Conservation (phyloP, 1,140 invertebrate species). For the Zaprionus taronus region DNA sequence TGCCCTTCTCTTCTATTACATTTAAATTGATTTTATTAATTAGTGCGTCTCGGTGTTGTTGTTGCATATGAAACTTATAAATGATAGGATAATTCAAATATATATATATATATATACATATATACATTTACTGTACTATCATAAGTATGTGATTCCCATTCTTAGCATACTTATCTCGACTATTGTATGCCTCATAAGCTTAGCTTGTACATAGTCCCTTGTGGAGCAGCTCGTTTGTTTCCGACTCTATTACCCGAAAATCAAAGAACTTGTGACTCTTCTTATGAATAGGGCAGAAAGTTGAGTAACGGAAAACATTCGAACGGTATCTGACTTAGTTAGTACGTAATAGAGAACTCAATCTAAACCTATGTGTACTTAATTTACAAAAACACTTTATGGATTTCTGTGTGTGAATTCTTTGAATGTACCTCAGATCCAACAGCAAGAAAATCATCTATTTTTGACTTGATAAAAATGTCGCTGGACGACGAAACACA, state of each 20-base stretch:
- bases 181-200: conserved; percentile 26
- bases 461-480: conserved; percentile 66
- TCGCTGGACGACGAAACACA: conserved; percentile 70
- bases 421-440: not conserved
- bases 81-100: not conserved
- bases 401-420: conserved; percentile 8
- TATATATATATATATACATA: conserved; percentile 17
- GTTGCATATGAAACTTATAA: conserved; percentile 35
- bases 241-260: not conserved
- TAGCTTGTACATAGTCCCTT: conserved; percentile 61
- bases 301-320: not conserved
- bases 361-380: conserved; percentile 24
- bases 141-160: conserved; percentile 5
- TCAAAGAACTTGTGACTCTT: not conserved
- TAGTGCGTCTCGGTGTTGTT: conserved; percentile 49
- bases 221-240: conserved; percentile 5
- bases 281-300: not conserved
- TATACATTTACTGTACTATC: conserved; percentile 17
- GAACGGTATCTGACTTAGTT: not conserved
- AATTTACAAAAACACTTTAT: conserved; percentile 8
- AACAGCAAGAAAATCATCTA: conserved; percentile 12
- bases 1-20: not conserved
- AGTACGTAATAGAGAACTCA: conserved; percentile 12
- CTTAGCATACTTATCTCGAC: conserved; percentile 16
- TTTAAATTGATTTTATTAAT: conserved; percentile 11